phyloP scores from a whole-genome alignment of 1,140 invertebrate species.

The Calliphora vicina region DNA sequence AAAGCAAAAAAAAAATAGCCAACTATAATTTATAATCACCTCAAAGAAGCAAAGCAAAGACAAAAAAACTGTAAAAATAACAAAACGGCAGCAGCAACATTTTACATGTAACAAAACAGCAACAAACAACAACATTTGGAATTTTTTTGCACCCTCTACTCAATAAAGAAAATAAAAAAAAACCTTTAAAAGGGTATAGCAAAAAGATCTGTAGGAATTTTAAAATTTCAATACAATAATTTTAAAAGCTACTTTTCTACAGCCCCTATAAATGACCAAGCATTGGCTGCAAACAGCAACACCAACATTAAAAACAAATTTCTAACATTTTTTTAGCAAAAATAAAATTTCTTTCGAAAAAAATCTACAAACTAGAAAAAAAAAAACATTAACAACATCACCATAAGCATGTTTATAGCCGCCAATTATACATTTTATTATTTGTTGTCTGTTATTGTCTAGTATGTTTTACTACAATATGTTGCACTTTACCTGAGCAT shows the following conservation, averaged over 20 bases:
- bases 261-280: background rate
- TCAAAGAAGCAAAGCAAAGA: background rate
- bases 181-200: background rate
- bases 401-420: constrained; percentile 30
- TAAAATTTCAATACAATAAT: no score
- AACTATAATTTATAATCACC: background rate
- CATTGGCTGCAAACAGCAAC: background rate
- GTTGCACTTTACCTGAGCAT: background rate
- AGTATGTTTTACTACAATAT: constrained; percentile 17
- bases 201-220: background rate
- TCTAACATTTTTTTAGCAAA: background rate
- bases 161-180: background rate
- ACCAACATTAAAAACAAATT: background rate
- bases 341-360: background rate
- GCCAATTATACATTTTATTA: constrained; percentile 30
- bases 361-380: no score
- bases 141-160: background rate
- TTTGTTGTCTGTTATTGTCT: constrained; percentile 26
- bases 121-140: background rate
- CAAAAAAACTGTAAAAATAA: background rate
- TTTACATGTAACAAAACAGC: background rate
- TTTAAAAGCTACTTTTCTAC: no score
- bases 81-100: background rate
- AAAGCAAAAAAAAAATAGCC: background rate
- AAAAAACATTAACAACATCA: constrained; percentile 27